These are phyloP conservation scores for Anolis carolinensis DNA, from an alignment of 2,113 vertebrate species.

Conservation along the genomic window DNA sequence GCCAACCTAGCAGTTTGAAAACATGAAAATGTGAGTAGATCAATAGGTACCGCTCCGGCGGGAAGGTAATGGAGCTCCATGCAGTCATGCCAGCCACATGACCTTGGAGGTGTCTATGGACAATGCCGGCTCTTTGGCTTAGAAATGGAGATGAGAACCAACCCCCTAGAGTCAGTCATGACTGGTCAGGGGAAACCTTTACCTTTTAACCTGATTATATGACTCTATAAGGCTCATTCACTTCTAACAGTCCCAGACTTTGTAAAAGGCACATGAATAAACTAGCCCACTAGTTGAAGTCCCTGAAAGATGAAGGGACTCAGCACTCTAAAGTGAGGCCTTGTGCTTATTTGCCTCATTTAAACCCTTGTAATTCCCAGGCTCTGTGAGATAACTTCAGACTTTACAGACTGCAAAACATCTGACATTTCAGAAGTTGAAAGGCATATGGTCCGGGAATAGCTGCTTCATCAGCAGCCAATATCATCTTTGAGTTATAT, in stretches of 20 bases:
- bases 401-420: neutral
- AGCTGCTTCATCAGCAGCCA: conserved; percentile 23
- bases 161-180: no score
- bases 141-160: no score
- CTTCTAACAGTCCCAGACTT: neutral
- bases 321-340: neutral
- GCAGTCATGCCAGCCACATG: no score
- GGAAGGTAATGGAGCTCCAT: no score
- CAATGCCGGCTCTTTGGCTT: no score
- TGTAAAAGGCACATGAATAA: neutral
- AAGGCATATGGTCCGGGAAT: neutral
- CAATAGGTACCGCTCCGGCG: no score
- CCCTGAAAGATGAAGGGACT: neutral
- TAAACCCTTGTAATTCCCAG: conserved; percentile 10
- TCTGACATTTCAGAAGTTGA: conserved; percentile 4
- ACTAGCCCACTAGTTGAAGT: neutral
- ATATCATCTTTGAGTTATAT: conserved; percentile 11
- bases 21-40: no score
- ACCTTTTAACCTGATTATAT: neutral
- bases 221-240: neutral
- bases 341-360: neutral
- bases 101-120: no score
- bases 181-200: no score
- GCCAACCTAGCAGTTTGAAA: no score
- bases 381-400: neutral